These are phyloP conservation scores for Diloba caeruleocephala DNA, from an alignment of 2,888 invertebrate species.

Conservation along the genomic window DNA sequence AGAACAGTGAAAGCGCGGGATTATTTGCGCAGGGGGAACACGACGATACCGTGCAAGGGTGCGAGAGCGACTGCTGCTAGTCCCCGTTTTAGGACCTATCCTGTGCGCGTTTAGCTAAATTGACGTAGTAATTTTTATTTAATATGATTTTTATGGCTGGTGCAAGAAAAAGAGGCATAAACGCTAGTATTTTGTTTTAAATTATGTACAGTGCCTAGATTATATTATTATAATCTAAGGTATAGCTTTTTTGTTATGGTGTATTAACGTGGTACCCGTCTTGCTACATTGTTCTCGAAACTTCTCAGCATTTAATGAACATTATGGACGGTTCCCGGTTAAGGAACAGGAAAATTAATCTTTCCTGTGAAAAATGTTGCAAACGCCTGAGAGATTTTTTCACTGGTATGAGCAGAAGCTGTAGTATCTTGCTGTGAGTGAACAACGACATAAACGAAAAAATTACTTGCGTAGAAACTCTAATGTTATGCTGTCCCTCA, in stretches of 20 bases:
- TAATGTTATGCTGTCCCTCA: slow-evolving; percentile 4
- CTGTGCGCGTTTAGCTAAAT: slow-evolving; percentile 31
- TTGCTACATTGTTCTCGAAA: slow-evolving; percentile 4
- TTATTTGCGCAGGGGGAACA: slow-evolving; percentile 22
- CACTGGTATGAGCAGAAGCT: too few relatives aligned
- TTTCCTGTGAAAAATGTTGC: too few relatives aligned
- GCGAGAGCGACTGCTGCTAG: slow-evolving; percentile 51
- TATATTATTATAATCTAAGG: too few relatives aligned
- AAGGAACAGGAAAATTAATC: too few relatives aligned
- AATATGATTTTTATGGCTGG: slow-evolving; percentile 28
- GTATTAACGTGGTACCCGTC: neutral
- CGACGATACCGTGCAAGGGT: slow-evolving; percentile 45
- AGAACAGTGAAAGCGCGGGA: slow-evolving; percentile 52
- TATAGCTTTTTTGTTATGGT: too few relatives aligned
- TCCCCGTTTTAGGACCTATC: slow-evolving; percentile 32
- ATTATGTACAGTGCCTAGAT: slow-evolving; percentile 32
- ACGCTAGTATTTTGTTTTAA: slow-evolving; percentile 29
- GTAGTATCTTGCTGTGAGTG: too few relatives aligned
- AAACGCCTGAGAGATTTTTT: too few relatives aligned
- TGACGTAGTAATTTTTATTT: slow-evolving; percentile 30
- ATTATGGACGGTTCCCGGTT: too few relatives aligned
- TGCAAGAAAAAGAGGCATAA: slow-evolving; percentile 32
- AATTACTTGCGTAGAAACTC: neutral
- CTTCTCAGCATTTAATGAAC: too few relatives aligned
- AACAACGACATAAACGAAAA: too few relatives aligned